A percentile compares a stretch with the other conserved stretches of the same genome.
phyloP scores from a whole-genome alignment of 2,888 invertebrate species.

The Ormyrus labotus region DNA sequence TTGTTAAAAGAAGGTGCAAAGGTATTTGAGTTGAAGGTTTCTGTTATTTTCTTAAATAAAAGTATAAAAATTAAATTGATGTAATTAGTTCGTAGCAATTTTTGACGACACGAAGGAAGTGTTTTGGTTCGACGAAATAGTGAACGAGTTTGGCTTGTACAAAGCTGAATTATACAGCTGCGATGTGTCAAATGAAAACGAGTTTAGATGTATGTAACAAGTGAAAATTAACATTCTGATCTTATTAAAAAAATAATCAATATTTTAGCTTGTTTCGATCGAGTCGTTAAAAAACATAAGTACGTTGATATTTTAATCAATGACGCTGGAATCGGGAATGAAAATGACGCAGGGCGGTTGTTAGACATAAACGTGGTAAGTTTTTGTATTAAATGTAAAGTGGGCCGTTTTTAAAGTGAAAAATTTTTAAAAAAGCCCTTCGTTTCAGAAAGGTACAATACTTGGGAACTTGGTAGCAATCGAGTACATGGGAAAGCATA shows the following conservation, averaged over 20 bases:
- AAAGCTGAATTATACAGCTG: slow-evolving; percentile 35
- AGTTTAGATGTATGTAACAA: slow-evolving; percentile 33
- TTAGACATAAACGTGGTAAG: slow-evolving; percentile 42
- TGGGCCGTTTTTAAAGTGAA: no score
- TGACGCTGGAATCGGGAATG: slow-evolving; percentile 39
- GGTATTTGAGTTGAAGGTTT: slow-evolving; percentile 8
- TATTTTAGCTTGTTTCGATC: slow-evolving; percentile 29
- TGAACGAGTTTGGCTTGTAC: slow-evolving; percentile 4
- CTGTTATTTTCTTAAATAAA: neutral
- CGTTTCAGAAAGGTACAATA: slow-evolving; percentile 36
- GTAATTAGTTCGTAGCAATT: slow-evolving; percentile 31
- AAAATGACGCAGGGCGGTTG: slow-evolving; percentile 29
- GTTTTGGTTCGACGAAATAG: slow-evolving; percentile 10
- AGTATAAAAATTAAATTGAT: neutral
- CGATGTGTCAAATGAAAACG: slow-evolving; percentile 25
- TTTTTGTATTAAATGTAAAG: neutral
- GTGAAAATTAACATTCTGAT: neutral
- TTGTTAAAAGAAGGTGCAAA: slow-evolving; percentile 16
- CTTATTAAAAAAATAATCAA: neutral
- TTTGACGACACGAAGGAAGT: slow-evolving; percentile 16
- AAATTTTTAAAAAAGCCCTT: no score
- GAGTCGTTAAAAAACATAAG: slow-evolving; percentile 29
- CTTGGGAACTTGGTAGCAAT: slow-evolving; percentile 34
- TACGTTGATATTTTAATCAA: slow-evolving; percentile 44
- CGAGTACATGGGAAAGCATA: slow-evolving; percentile 39